Conservation (phyloP, 1,140 invertebrate genomes). For the Meloidogyne chitwoodi region DNA sequence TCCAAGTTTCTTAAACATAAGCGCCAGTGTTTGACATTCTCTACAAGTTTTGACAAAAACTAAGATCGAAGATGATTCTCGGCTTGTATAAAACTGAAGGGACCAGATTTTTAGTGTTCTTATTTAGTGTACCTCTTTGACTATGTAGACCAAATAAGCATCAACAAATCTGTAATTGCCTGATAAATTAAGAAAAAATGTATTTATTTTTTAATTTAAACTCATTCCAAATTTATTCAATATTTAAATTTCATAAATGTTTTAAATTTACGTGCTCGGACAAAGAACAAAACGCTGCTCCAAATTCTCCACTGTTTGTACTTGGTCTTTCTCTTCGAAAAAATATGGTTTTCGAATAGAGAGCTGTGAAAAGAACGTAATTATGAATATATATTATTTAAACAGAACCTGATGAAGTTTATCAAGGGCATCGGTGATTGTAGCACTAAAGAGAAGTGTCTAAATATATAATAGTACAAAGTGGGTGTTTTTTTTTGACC, state of each 20-base stretch:
- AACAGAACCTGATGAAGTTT: conserved; percentile 34
- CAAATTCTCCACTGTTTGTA: conserved; percentile 63
- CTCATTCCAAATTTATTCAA: no score
- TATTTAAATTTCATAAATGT: no score
- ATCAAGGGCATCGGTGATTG: conserved; percentile 61
- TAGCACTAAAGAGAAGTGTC: conserved; percentile 93
- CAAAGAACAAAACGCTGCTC: conserved; percentile 59
- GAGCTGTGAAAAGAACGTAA: conserved; percentile 39
- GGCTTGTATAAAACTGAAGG: conserved; percentile 21
- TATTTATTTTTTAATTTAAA: neutral
- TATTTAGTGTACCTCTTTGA: conserved; percentile 65
- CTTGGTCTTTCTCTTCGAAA: conserved; percentile 64
- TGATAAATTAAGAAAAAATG: neutral
- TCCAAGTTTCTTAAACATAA: conserved; percentile 55
- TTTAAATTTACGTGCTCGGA: conserved; percentile 67
- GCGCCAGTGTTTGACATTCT: conserved; percentile 55
- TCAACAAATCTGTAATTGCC: conserved; percentile 74
- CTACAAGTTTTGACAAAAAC: conserved; percentile 56
- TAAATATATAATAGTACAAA: no score
- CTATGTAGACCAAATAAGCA: conserved; percentile 82
- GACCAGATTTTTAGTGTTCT: neutral
- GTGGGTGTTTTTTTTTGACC: no score
- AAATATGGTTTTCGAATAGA: conserved; percentile 64
- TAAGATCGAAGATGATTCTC: conserved; percentile 43
- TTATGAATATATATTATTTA: neutral